Base-by-base conservation (phyloP, 2,113 vertebrate genomes). In the Pedetes capensis region DNA sequence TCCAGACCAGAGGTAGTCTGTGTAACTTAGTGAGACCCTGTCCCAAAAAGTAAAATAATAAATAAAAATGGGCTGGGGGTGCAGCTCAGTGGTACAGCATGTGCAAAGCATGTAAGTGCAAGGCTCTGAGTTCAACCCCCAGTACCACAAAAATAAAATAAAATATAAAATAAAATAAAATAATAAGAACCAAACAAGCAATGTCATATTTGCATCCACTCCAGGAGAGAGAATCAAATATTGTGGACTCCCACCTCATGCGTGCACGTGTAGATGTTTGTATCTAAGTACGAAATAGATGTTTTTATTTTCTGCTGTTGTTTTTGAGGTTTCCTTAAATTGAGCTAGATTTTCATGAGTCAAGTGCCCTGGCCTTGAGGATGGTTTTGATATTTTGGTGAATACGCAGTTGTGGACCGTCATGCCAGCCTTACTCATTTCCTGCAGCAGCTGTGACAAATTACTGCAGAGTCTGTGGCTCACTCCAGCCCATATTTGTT, bases 401-500 rank as follows among this genome's bases (percentile, higher is more conserved):
- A 63, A 89, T 12, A 29, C 6, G 1, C n/a, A 13, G 14, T 57
- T 20, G 8, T 64, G 42, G n/a, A 49, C n/a, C n/a, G 8, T 18
- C 16, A 0, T 6, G 16, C 66, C 53, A 37, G 57, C 12, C 18
- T 3, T 16, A 11, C 9, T 68, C 20, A 9, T 13, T 55, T 81
- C 39, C 53, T 20, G 25, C 0, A 22, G 29, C 68, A 44, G 44
- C 61, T 64, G 61, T 23, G 37, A 57, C 39, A 42, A 25, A 63
- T 69, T 13, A 17, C n/a, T 14, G 14, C 16, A 6, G 27, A 76
- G n/a, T 6, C 9, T 12, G 3, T 0, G 37, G 32, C 3, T 44
- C 29, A 10, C 9, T 2, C 23, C 14, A 18, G 13, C 8, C 4
- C 16, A 0, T 37, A 0, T 3, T 47, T 55, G 4, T n/a, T 53